A percentile compares a stretch with the other conserved stretches of the same genome.
Conservation (phyloP, 1,140 invertebrate genomes). For the Pinna nobilis region DNA sequence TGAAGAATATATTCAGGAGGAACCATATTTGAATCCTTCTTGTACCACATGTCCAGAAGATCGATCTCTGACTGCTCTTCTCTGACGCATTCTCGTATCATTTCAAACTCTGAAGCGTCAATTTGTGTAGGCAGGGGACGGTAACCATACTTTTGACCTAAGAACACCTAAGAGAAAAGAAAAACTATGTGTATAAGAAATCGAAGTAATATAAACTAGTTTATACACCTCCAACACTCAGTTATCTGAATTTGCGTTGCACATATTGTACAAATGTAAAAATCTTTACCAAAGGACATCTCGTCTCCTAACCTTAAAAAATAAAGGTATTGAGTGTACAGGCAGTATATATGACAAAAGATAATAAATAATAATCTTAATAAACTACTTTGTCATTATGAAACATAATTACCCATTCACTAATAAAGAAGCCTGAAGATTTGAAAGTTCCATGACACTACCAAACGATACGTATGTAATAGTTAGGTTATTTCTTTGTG, state of each 20-base stretch:
- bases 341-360: too few species aligned
- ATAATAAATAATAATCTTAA: too few species aligned
- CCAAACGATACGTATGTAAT: too few species aligned
- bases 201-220: background rate
- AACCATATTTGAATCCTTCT: conserved; percentile 96
- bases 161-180: conserved; percentile 83
- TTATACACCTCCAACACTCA: too few species aligned
- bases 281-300: too few species aligned
- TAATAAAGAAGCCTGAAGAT: too few species aligned
- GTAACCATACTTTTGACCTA: conserved; percentile 99
- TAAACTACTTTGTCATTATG: too few species aligned
- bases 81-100: conserved; percentile 89
- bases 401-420: too few species aligned
- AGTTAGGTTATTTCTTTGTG: too few species aligned
- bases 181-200: background rate
- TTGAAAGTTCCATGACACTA: too few species aligned
- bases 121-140: conserved; percentile 97
- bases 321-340: background rate
- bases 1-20: conserved; percentile 92
- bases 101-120: conserved; percentile 89
- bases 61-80: conserved; percentile 84
- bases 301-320: background rate
- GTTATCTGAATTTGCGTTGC: too few species aligned
- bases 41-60: conserved; percentile 95
- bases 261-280: too few species aligned